phyloP scores from a whole-genome alignment of 1,140 invertebrate species.

The Lucilia cuprina region DNA sequence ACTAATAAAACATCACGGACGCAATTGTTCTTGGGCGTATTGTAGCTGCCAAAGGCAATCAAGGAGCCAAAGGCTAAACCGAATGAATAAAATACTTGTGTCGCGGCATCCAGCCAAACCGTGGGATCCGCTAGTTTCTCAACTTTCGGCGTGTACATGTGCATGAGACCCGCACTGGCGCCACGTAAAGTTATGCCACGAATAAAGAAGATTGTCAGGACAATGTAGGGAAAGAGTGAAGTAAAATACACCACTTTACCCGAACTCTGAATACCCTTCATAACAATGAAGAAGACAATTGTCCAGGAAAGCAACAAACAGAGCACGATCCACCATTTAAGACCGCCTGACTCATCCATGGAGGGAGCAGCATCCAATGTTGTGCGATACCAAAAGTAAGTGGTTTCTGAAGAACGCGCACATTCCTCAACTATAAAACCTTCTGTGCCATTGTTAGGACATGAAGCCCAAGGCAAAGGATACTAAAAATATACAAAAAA shows the following conservation, averaged over 20 bases:
- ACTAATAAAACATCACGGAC: constrained; percentile 89
- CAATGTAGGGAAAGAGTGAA: constrained; percentile 93
- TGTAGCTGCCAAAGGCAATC: constrained; percentile 91
- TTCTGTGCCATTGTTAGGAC: constrained; percentile 74
- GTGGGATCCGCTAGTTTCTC: constrained; percentile 80
- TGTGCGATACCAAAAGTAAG: constrained; percentile 88
- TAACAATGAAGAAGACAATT: constrained; percentile 95
- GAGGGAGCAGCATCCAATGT: constrained; percentile 83
- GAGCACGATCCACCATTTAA: constrained; percentile 94
- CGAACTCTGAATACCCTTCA: constrained; percentile 97
- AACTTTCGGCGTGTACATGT: constrained; percentile 92
- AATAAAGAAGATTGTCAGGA: constrained; percentile 94
- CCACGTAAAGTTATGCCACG: constrained; percentile 89
- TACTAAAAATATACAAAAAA: constrained; percentile 63
- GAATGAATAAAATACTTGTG: constrained; percentile 95
- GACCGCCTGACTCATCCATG: constrained; percentile 81
- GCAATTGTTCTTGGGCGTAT: constrained; percentile 89
- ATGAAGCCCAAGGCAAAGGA: constrained; percentile 83
- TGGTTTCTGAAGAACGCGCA: constrained; percentile 81
- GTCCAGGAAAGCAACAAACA: constrained; percentile 93
- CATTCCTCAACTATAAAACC: constrained; percentile 76
- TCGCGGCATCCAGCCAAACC: constrained; percentile 93
- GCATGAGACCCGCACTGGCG: constrained; percentile 83
- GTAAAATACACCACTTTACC: constrained; percentile 98
- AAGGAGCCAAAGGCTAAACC: constrained; percentile 91